These are phyloP conservation scores for Thera obeliscata DNA, from an alignment of 2,888 invertebrate genomes.

Conservation along the genomic window DNA sequence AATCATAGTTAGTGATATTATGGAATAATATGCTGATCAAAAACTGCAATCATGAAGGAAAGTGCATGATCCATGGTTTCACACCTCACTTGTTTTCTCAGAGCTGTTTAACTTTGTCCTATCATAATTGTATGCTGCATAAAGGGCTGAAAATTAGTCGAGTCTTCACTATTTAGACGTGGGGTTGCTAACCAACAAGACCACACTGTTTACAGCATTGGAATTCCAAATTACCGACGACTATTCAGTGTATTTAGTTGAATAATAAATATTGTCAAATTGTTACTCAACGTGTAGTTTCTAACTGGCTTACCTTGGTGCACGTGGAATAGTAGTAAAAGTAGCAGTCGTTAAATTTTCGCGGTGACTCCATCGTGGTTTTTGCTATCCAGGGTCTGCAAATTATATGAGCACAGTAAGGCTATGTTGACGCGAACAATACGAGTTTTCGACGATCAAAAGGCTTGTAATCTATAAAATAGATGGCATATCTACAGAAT, in stretches of 20 bases:
- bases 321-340: constrained; percentile 95
- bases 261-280: constrained; percentile 11
- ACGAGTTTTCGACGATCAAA: constrained; percentile 23
- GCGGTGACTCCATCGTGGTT: constrained; percentile 87
- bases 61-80: neutral
- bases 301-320: constrained; percentile 87
- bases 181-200: constrained; percentile 27
- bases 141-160: neutral
- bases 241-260: neutral
- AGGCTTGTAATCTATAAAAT: constrained; percentile 6
- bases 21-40: neutral
- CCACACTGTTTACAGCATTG: constrained; percentile 21
- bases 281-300: constrained; percentile 8
- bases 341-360: constrained; percentile 93
- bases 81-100: neutral
- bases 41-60: neutral
- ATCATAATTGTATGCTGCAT: neutral
- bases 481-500: constrained; percentile 12
- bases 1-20: neutral
- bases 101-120: neutral
- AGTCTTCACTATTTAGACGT: neutral
- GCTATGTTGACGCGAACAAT: constrained; percentile 43
- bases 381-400: constrained; percentile 71
- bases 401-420: constrained; percentile 50
- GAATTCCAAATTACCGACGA: constrained; percentile 8